phyloP scores from a whole-genome alignment of 1,140 invertebrate genomes.

The Euwallacea fornicatus region DNA sequence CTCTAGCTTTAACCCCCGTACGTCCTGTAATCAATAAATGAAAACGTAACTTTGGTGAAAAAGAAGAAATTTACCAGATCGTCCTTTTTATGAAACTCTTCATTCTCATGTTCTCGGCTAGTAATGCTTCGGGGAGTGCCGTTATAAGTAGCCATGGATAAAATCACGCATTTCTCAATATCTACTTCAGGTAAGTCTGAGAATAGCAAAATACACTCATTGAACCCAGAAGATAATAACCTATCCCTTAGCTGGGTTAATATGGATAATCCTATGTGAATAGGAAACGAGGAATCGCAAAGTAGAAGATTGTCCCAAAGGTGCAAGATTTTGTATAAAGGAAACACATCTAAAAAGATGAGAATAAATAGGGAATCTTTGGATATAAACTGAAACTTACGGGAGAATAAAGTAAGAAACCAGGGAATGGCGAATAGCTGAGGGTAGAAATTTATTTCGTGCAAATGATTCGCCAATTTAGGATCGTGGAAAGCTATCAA shows the following conservation, averaged over 20 bases:
- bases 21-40: slow-evolving; percentile 62
- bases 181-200: slow-evolving; percentile 98
- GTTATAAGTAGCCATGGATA: slow-evolving; percentile 85
- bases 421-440: slow-evolving; percentile 99
- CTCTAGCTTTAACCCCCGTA: slow-evolving; percentile 67
- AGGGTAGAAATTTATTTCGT: slow-evolving; percentile 93
- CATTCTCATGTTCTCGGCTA: slow-evolving; percentile 71
- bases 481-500: slow-evolving; percentile 96
- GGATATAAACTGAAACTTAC: slow-evolving; percentile 63
- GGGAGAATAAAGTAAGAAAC: slow-evolving; percentile 99
- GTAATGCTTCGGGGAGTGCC: slow-evolving; percentile 87
- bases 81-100: slow-evolving; percentile 29
- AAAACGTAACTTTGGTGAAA: slow-evolving; percentile 22
- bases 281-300: slow-evolving; percentile 90
- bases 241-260: slow-evolving; percentile 84
- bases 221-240: slow-evolving; percentile 87
- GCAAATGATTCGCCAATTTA: slow-evolving; percentile 85
- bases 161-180: slow-evolving; percentile 89
- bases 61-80: slow-evolving; percentile 22
- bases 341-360: slow-evolving; percentile 84
- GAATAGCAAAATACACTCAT: slow-evolving; percentile 96
- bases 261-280: slow-evolving; percentile 94
- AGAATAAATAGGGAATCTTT: not conserved
- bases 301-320: slow-evolving; percentile 96
- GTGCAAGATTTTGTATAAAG: slow-evolving; percentile 96